Conservation (phyloP, 2,888 invertebrate species). For the Cataglyphis rosenhaueri region DNA sequence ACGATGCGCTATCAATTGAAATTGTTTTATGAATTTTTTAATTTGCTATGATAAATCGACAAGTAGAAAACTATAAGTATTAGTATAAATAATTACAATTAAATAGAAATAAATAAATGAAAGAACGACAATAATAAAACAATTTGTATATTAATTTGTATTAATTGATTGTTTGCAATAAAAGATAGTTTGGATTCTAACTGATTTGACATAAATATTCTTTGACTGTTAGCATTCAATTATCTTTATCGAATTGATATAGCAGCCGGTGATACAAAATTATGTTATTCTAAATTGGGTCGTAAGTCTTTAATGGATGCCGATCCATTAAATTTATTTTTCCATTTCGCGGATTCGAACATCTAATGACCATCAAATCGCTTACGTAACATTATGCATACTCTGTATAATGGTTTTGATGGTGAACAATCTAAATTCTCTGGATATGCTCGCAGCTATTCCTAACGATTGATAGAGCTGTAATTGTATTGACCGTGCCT, state of each 20-base stretch:
- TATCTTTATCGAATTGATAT: not conserved
- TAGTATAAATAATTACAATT: no score
- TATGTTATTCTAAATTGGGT: not conserved
- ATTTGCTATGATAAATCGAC: not conserved
- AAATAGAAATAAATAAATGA: constrained; percentile 15
- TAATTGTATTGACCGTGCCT: constrained; percentile 50
- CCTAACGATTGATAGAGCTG: constrained; percentile 52
- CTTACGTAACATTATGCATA: constrained; percentile 19
- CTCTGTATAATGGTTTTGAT: constrained; percentile 22
- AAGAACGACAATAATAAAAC: not conserved
- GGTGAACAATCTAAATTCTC: constrained; percentile 42
- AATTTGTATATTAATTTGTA: constrained; percentile 20
- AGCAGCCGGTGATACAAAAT: not conserved
- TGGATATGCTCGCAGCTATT: constrained; percentile 40
- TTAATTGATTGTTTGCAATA: constrained; percentile 3
- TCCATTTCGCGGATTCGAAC: not conserved
- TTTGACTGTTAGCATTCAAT: not conserved
- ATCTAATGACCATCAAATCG: not conserved
- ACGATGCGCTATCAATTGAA: constrained; percentile 23
- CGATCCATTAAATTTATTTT: constrained; percentile 4
- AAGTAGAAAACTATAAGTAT: not conserved
- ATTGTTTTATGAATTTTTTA: not conserved
- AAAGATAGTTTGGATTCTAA: not conserved
- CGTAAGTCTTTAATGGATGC: not conserved
- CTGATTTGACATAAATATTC: constrained; percentile 12